Evolutionary conservation across 2,797 vertebrate genomes (phyloP).

Genomic region (Malacoraja senta): DNA sequence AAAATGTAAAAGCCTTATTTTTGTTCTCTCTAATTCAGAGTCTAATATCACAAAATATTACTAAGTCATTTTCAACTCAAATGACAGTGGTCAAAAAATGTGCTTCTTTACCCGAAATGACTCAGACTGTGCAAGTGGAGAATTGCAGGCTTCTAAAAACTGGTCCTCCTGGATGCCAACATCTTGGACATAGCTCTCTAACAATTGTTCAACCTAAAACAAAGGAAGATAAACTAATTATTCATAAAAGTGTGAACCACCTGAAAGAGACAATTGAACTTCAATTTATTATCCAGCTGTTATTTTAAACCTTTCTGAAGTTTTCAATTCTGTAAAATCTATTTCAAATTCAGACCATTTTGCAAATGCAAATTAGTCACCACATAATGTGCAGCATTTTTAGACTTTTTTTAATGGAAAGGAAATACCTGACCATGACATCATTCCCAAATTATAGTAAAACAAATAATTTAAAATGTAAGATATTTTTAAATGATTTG

Average conservation of each 20-base stretch:
- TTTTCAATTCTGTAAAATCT: neutral
- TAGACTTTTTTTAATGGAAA: too few relatives aligned
- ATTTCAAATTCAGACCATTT: neutral
- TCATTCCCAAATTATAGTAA: too few relatives aligned
- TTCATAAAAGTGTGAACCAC: neutral
- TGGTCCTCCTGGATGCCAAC: conserved; percentile 94
- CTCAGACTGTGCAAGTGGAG: conserved; percentile 79
- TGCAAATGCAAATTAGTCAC: neutral
- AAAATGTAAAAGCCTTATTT: neutral
- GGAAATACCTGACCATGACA: too few relatives aligned
- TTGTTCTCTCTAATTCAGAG: neutral
- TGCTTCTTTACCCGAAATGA: conserved; percentile 70
- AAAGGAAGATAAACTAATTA: conserved; percentile 38
- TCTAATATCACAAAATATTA: neutral
- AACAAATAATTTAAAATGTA: too few relatives aligned
- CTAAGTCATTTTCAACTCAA: neutral
- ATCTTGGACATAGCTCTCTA: conserved; percentile 87
- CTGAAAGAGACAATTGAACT: neutral
- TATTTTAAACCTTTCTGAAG: neutral
- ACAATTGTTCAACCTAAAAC: conserved; percentile 80
- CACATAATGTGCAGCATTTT: neutral
- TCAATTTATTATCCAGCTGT: neutral
- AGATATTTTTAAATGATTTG: too few relatives aligned
- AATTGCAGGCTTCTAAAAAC: conserved; percentile 82
- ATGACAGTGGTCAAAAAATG: neutral